Evolutionary conservation across 2,797 vertebrate genomes (phyloP).

Genomic region (Hypotaenidia philippensis): DNA sequence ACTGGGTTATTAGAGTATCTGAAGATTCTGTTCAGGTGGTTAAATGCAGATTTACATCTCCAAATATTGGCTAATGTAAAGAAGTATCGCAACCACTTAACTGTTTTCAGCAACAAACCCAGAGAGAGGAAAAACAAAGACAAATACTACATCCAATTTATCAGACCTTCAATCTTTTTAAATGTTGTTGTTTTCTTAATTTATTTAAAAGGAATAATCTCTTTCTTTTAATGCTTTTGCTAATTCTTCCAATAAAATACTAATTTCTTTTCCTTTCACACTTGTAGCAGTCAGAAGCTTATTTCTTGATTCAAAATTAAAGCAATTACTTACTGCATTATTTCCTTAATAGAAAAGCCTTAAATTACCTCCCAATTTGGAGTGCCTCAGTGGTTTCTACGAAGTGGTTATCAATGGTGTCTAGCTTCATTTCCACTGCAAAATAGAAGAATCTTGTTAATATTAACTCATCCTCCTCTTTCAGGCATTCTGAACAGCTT

Average conservation of each 20-base stretch:
- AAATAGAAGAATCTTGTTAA: conserved; percentile 39
- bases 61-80: neutral
- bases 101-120: neutral
- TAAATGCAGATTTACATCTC: neutral
- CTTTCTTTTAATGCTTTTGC: conserved; percentile 8
- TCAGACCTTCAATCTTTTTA: neutral
- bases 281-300: conserved; percentile 21
- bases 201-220: conserved; percentile 14
- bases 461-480: conserved; percentile 28
- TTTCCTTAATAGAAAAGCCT: conserved; percentile 46
- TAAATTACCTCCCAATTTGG: conserved; percentile 42
- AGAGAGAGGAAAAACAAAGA: accelerated
- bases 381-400: conserved; percentile 27
- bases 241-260: conserved; percentile 36
- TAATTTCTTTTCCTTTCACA: conserved; percentile 27
- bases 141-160: neutral
- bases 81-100: neutral
- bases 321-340: conserved; percentile 58
- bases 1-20: neutral
- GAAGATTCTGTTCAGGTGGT: neutral
- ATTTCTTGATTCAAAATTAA: conserved; percentile 66
- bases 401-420: neutral
- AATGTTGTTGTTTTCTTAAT: conserved; percentile 28
- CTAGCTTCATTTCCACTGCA: conserved; percentile 31
- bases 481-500: conserved; percentile 8